Conservation (phyloP, 2,113 vertebrate genomes). For the Microcebus murinus region DNA sequence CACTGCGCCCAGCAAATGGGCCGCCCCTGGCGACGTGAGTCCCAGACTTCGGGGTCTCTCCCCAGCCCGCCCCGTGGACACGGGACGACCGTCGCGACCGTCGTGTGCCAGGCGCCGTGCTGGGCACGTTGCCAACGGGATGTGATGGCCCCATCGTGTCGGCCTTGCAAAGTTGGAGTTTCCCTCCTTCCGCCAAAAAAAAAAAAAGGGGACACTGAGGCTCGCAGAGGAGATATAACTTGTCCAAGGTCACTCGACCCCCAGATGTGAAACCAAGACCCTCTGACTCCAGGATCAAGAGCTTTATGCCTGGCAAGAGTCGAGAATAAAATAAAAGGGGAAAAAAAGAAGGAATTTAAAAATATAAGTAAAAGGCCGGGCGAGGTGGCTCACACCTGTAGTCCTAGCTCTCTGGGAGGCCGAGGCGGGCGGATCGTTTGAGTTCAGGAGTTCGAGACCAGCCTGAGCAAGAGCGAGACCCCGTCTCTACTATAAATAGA, state of each 20-base stretch:
- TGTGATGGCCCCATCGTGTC: neutral
- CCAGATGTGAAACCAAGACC: neutral
- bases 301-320: too few relatives aligned
- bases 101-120: fast-evolving
- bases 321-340: too few relatives aligned
- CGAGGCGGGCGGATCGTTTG: too few relatives aligned
- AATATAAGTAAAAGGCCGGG: too few relatives aligned
- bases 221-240: neutral
- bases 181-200: neutral
- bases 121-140: neutral
- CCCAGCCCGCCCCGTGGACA: neutral
- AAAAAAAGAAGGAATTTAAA: too few relatives aligned
- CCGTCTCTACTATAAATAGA: too few relatives aligned
- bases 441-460: too few relatives aligned
- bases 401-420: too few relatives aligned
- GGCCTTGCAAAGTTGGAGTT: neutral
- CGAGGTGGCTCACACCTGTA: too few relatives aligned
- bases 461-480: too few relatives aligned
- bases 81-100: fast-evolving
- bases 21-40: neutral
- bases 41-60: too few relatives aligned
- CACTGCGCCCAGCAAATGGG: too few relatives aligned
- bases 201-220: neutral
- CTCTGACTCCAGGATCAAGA: neutral
- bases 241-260: neutral